Evolutionary conservation across 2,113 vertebrate genomes (phyloP).

Genomic region (Salvelinus alpinus): DNA sequence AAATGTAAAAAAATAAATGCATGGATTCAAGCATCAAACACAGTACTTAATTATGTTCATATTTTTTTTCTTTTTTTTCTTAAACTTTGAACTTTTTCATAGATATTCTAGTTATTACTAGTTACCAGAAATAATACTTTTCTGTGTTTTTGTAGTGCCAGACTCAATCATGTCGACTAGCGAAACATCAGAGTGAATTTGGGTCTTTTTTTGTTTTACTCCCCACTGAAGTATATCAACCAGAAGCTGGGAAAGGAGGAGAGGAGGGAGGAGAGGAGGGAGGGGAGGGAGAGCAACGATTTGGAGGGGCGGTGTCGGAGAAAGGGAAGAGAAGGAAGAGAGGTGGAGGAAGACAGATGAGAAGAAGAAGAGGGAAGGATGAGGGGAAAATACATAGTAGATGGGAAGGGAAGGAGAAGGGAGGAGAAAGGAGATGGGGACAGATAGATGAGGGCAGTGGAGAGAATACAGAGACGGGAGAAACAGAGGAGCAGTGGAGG

Average conservation of each 20-base stretch:
- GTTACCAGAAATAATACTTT: background rate
- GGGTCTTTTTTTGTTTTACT: conserved; percentile 32
- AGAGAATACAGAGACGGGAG: background rate
- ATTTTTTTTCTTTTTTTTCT: background rate
- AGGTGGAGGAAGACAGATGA: no score
- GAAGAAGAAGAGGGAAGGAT: background rate
- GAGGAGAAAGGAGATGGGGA: background rate
- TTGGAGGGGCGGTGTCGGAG: no score
- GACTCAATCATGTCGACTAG: conserved; percentile 6
- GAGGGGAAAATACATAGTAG: background rate
- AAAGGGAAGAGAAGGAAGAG: no score
- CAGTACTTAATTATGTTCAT: no score
- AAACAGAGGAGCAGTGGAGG: background rate
- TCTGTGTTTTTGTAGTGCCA: background rate
- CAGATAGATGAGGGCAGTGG: background rate
- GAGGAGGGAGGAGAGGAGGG: background rate
- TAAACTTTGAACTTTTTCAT: background rate
- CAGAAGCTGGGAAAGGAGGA: conserved; percentile 1
- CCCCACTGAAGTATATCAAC: conserved; percentile 33
- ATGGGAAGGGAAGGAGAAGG: background rate
- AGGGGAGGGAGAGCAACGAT: no score
- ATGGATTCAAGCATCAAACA: no score
- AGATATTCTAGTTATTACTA: background rate
- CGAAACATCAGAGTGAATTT: conserved; percentile 21
- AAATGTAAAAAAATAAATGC: no score